Percentiles rank a stretch among this genome's conserved stretches.
Conservation (phyloP, 2,113 vertebrate species). For the Laticauda colubrina region DNA sequence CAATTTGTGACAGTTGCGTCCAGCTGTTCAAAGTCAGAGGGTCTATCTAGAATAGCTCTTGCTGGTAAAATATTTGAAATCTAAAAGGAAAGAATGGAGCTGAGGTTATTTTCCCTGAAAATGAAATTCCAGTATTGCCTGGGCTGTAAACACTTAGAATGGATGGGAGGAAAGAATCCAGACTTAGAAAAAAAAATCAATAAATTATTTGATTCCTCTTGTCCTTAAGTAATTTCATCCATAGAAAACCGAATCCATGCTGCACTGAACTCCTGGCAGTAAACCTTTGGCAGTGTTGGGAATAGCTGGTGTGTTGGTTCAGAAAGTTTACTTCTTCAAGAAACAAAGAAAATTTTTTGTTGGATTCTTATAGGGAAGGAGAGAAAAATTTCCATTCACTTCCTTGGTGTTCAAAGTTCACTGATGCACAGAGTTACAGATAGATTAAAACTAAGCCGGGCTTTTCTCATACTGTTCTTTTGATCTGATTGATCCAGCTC, state of each 20-base stretch:
- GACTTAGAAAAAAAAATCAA: constrained; percentile 19
- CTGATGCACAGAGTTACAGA: not conserved
- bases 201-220: constrained; percentile 3
- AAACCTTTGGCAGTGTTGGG: not conserved
- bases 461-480: not conserved
- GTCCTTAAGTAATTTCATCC: not conserved
- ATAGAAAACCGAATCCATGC: not conserved
- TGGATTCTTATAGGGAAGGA: not conserved
- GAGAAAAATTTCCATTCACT: not conserved
- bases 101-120: constrained; percentile 38
- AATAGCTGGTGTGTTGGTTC: not conserved
- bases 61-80: constrained; percentile 48
- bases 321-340: not conserved
- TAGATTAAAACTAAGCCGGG: not conserved
- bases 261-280: not conserved
- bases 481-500: not conserved
- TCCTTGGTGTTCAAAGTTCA: not conserved
- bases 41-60: constrained; percentile 48
- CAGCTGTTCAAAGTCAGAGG: constrained; percentile 43
- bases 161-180: constrained; percentile 36
- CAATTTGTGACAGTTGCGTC: constrained; percentile 55
- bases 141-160: constrained; percentile 19
- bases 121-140: not conserved
- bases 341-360: not conserved
- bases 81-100: constrained; percentile 52